Percentiles rank a stretch among this genome's conserved stretches.
phyloP scores from a whole-genome alignment of 2,113 vertebrate genomes.

The Helogale parvula region DNA sequence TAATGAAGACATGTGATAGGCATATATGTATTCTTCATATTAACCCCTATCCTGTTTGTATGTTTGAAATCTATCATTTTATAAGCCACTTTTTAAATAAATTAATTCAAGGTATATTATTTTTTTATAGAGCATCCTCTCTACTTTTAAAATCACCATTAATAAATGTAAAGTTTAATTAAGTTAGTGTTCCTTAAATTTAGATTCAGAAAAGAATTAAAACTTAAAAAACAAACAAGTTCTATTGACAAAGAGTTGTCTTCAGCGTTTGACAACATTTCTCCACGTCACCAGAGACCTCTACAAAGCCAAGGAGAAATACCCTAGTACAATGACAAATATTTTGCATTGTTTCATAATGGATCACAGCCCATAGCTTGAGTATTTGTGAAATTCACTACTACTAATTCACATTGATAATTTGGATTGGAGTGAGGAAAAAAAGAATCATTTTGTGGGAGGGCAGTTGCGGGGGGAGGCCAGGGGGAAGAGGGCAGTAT shows the following conservation, averaged over 20 bases:
- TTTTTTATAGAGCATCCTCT: background rate
- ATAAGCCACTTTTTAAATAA: background rate
- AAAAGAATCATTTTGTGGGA: background rate
- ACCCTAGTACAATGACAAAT: background rate
- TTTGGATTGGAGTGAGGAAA: background rate
- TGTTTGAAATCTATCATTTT: constrained; percentile 16
- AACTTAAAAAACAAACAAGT: background rate
- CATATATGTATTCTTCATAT: background rate
- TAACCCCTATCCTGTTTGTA: background rate
- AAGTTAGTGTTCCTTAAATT: background rate
- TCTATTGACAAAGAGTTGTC: background rate
- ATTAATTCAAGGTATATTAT: background rate
- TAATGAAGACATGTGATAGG: background rate
- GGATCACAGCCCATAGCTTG: background rate
- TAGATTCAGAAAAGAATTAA: background rate
- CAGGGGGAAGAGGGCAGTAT: too few species aligned
- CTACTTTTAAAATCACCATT: background rate
- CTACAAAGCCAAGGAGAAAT: background rate
- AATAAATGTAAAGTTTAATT: background rate
- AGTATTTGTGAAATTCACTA: constrained; percentile 26
- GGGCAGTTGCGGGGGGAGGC: rapidly evolving
- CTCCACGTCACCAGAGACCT: background rate
- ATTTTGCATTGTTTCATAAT: background rate
- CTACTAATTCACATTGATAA: background rate
- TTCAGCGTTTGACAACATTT: background rate